Conservation (phyloP, 2,113 vertebrate species). For the Gobiocypris rarus region DNA sequence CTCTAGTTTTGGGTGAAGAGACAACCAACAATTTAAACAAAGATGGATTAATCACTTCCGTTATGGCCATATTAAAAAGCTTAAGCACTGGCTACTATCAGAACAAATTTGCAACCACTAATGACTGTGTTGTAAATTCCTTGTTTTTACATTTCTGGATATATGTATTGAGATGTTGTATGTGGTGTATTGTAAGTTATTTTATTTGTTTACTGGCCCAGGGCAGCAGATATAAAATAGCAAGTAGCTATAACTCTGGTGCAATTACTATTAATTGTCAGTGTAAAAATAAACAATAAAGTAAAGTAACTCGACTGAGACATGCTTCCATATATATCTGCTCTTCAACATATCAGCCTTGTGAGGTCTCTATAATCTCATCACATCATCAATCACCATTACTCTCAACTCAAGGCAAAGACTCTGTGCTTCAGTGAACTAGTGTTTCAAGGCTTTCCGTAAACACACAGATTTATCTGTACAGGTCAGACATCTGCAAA, state of each 20-base stretch:
- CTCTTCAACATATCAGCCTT: slow-evolving; percentile 31
- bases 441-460: slow-evolving; percentile 17
- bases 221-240: too few relatives aligned
- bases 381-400: slow-evolving; percentile 45
- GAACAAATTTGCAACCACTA: too few relatives aligned
- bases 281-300: too few relatives aligned
- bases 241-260: too few relatives aligned
- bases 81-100: too few relatives aligned
- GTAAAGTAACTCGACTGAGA: neutral
- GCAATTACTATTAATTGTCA: too few relatives aligned
- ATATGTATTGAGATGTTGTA: too few relatives aligned
- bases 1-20: neutral
- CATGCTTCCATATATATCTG: neutral
- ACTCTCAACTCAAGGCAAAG: slow-evolving; percentile 2
- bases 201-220: too few relatives aligned
- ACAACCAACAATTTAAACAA: neutral
- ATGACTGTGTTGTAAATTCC: too few relatives aligned
- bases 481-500: slow-evolving; percentile 7
- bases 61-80: neutral
- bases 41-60: neutral
- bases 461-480: slow-evolving; percentile 24
- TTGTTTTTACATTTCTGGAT: too few relatives aligned
- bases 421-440: slow-evolving; percentile 7
- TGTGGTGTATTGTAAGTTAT: too few relatives aligned
- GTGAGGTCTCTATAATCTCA: slow-evolving; percentile 36